A percentile compares a stretch with the other conserved stretches of the same genome.
Evolutionary conservation across 1,140 invertebrate species (phyloP).

Genomic region (Drosophila prosaltans): DNA sequence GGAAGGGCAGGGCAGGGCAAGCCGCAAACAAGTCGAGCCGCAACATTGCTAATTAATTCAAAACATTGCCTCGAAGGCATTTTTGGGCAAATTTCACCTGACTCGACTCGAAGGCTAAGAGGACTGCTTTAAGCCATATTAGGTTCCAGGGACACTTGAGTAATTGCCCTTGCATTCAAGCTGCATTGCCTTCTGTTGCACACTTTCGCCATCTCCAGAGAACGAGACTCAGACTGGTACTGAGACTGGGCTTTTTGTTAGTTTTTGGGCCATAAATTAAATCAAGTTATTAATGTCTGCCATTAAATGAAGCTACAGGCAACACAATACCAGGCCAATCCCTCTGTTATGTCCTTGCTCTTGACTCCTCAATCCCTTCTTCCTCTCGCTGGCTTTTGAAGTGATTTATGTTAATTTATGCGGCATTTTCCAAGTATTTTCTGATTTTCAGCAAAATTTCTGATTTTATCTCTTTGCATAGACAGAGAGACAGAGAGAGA

Average conservation of each 20-base stretch:
- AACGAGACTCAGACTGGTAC: background rate
- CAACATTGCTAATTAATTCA: slow-evolving; percentile 77
- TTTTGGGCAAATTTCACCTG: slow-evolving; percentile 71
- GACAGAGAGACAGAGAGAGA: background rate
- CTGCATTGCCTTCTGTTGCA: slow-evolving; percentile 63
- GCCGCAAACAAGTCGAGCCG: slow-evolving; percentile 63
- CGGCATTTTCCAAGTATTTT: slow-evolving; percentile 67
- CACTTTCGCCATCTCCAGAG: slow-evolving; percentile 47
- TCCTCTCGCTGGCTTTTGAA: background rate
- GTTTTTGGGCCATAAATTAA: slow-evolving; percentile 78
- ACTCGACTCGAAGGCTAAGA: background rate
- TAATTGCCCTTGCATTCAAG: slow-evolving; percentile 64
- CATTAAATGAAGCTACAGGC: slow-evolving; percentile 77
- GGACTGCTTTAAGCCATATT: slow-evolving; percentile 64
- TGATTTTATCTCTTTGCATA: no score
- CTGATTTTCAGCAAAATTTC: slow-evolving; percentile 39
- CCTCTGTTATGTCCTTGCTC: slow-evolving; percentile 32
- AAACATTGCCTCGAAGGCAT: slow-evolving; percentile 75
- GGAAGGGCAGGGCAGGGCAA: slow-evolving; percentile 9
- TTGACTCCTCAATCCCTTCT: slow-evolving; percentile 10
- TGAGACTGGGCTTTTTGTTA: slow-evolving; percentile 71
- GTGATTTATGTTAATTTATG: slow-evolving; percentile 76
- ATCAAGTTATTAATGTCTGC: slow-evolving; percentile 80
- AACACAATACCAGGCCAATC: slow-evolving; percentile 21
- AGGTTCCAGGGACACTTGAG: slow-evolving; percentile 68